These are phyloP conservation scores for Diuraphis noxia DNA, from an alignment of 1,140 invertebrate species.

Conservation along the genomic window DNA sequence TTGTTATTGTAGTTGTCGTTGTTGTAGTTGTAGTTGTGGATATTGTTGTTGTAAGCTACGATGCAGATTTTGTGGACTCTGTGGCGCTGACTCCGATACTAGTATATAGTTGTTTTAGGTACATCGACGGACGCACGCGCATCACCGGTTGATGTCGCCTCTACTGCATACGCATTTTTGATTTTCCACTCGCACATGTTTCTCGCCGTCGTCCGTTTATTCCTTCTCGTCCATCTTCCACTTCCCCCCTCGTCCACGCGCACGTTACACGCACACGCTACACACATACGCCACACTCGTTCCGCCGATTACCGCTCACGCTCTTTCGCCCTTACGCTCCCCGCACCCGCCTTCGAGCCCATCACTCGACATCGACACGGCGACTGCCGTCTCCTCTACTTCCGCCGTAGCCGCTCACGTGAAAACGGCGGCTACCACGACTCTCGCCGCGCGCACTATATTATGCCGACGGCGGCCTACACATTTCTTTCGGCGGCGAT, in stretches of 20 bases:
- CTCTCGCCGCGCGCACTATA: background rate
- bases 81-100: background rate
- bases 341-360: no score
- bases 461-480: no score
- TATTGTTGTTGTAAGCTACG: background rate
- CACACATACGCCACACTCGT: background rate
- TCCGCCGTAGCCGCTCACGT: no score
- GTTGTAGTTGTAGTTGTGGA: background rate
- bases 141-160: background rate
- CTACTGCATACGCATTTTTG: background rate
- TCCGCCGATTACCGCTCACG: no score
- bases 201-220: background rate
- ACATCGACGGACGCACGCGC: background rate
- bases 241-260: background rate
- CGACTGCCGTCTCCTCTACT: no score
- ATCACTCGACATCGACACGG: background rate
- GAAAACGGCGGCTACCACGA: background rate
- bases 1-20: background rate
- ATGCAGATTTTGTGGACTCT: background rate
- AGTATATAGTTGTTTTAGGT: background rate
- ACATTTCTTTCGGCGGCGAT: no score
- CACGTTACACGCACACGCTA: no score
- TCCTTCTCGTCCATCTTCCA: background rate
- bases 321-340: background rate
- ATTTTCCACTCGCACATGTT: background rate